Conservation (phyloP, 2,797 vertebrate species). For the Peromyscus melanophrys region DNA sequence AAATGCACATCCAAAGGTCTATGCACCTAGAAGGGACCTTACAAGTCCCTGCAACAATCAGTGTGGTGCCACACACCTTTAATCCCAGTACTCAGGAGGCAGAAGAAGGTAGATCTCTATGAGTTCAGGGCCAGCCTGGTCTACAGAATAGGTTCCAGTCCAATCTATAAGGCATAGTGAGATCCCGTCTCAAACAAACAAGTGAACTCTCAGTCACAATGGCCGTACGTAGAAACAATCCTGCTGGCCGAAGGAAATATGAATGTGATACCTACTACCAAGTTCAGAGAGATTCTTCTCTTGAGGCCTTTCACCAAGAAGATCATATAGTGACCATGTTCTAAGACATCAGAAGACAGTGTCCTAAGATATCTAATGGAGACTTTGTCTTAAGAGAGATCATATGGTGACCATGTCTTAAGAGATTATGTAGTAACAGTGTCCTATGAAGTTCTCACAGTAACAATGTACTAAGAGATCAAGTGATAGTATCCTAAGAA, state of each 20-base stretch:
- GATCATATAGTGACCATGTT: not conserved
- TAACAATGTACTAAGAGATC: not conserved
- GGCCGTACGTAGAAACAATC: not conserved
- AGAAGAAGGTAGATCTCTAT: not conserved
- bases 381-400: not conserved
- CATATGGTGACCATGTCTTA: not conserved
- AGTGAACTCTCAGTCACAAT: not conserved
- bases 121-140: not conserved
- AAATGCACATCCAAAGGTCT: not conserved
- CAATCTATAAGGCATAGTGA: not conserved
- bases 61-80: not conserved
- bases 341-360: not conserved
- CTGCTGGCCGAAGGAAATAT: not conserved
- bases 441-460: not conserved
- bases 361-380: not conserved
- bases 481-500: not conserved
- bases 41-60: not conserved
- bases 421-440: not conserved
- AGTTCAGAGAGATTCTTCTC: slow-evolving; percentile 5
- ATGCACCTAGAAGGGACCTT: not conserved
- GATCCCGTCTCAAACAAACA: not conserved
- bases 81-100: not conserved
- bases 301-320: slow-evolving; percentile 12
- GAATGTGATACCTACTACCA: not conserved
- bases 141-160: not conserved